These are phyloP conservation scores for Micoletzkya japonica DNA, from an alignment of 2,888 invertebrate species.

Conservation along the genomic window DNA sequence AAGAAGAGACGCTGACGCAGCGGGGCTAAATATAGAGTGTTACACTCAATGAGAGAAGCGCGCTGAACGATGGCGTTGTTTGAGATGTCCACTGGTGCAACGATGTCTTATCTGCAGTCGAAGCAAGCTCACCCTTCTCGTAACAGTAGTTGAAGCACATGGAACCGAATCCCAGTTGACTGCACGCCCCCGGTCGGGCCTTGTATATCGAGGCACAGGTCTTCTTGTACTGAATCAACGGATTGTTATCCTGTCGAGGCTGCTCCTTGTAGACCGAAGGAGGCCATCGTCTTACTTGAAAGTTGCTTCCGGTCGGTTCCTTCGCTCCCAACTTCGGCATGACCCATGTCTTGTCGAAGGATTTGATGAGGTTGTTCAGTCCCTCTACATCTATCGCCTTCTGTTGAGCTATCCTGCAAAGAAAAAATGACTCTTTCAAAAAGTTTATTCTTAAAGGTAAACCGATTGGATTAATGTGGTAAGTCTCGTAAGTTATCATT, in stretches of 20 bases:
- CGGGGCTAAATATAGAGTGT: too few species aligned
- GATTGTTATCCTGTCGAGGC: too few species aligned
- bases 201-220: slow-evolving; percentile 62
- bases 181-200: slow-evolving; percentile 59
- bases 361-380: slow-evolving; percentile 25
- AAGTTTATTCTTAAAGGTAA: too few species aligned
- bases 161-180: slow-evolving; percentile 59
- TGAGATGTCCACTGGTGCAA: too few species aligned
- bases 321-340: slow-evolving; percentile 52
- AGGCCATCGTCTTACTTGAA: slow-evolving; percentile 43
- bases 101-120: too few species aligned
- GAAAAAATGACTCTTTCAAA: background rate
- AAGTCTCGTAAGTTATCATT: too few species aligned
- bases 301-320: slow-evolving; percentile 61
- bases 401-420: background rate
- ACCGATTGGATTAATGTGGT: too few species aligned
- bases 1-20: too few species aligned
- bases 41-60: too few species aligned
- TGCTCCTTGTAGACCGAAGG: background rate
- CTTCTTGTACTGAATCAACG: slow-evolving; percentile 54
- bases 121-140: slow-evolving; percentile 45
- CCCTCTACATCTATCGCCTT: slow-evolving; percentile 19
- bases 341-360: slow-evolving; percentile 60
- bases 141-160: slow-evolving; percentile 63
- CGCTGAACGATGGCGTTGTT: too few species aligned